Evolutionary conservation across 2,797 vertebrate genomes (phyloP), one percentile per base, ranked within the genome.

Genomic region (Enteromius viviparus): DNA sequence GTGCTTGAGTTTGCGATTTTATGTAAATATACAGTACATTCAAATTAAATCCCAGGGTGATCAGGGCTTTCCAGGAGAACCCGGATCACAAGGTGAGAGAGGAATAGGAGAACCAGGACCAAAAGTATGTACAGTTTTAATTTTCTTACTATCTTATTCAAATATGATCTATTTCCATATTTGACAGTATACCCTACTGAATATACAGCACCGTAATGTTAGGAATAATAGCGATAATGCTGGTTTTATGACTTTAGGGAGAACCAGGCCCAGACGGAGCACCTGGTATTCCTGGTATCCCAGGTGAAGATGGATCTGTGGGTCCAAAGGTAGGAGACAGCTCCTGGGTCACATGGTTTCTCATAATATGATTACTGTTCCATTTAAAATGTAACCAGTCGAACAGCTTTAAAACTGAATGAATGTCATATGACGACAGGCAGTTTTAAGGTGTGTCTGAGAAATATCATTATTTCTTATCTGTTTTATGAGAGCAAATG

Each of bases 271-370:
- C 83, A 42, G 84, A 87, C 19, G 97, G 97, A 6, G 10, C 85
- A 7, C 71, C 93, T 64, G 97, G 96, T 84, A 92, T 95, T 77
- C 93, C 87, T 9, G 97, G 96, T 0, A 89, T 93, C 64, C 92
- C 93, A 29, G 96, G 96, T 85, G 93, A 95, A 85, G 91, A 93
- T n/a, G 96, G 96, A 15, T 86, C 88, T 1, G 19, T 89, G 1
- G 96, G 96, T 2, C 85, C 89, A n/a, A 97, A 97, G 95, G 96
- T 96, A 87, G 85, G 85, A 26, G 12, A 78, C 26, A 64, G 32
- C 1, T 19, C 11, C 23, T 62, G 58, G n/a, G 14, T 78, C 5
- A 78, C 6, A 34, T 26, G 6, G 37, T 62, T 64, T 45, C 72
- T 55, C 19, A 5, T 45, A 77, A 29, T 47, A 19, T 23, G 6